Conservation (phyloP, 2,113 vertebrate genomes). For the Xerus inauris region DNA sequence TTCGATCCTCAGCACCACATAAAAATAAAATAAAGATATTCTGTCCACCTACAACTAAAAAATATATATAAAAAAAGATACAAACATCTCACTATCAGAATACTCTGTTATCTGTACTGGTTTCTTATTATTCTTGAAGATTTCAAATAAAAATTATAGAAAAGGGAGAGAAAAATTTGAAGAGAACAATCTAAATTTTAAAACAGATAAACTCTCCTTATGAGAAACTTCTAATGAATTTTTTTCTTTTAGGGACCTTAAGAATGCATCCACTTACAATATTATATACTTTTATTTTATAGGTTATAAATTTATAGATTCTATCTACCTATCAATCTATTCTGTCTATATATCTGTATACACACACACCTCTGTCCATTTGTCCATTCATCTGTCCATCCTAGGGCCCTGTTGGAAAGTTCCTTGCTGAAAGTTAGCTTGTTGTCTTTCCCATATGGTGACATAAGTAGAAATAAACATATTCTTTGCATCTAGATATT, state of each 20-base stretch:
- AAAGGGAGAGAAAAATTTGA: background rate
- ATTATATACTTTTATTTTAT: background rate
- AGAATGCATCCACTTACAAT: background rate
- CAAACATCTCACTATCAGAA: background rate
- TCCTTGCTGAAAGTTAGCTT: background rate
- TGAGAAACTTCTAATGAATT: conserved; percentile 4
- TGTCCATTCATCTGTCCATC: background rate
- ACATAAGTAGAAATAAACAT: background rate
- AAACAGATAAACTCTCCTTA: background rate
- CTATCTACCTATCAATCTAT: background rate
- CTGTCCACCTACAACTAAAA: too few species aligned
- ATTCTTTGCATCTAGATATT: background rate
- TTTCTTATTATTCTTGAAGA: background rate
- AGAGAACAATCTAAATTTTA: background rate
- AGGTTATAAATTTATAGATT: background rate
- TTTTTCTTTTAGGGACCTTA: background rate
- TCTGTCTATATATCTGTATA: too few species aligned
- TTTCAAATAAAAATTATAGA: conserved; percentile 23
- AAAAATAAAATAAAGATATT: too few species aligned
- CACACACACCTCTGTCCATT: background rate
- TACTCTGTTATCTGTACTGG: background rate
- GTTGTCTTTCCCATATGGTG: background rate
- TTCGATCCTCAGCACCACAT: too few species aligned
- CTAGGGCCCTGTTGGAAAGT: background rate
- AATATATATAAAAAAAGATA: too few species aligned